Base-by-base conservation (phyloP, 2,113 vertebrate species). In the Arvicanthis niloticus region DNA sequence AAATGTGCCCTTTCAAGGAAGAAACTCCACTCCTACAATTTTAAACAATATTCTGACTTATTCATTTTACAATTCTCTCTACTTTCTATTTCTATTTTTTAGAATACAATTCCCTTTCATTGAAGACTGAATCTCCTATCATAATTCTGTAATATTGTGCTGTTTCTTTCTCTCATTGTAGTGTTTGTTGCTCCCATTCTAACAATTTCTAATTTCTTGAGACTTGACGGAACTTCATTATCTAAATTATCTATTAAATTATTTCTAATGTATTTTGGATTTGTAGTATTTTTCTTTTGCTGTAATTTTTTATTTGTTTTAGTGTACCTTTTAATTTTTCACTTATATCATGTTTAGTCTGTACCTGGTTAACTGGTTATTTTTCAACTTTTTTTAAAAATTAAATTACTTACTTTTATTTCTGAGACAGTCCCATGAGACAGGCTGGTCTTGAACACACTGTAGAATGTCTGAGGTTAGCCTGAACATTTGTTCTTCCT, bases 21-120 rank as follows among this genome's bases (percentile, higher is more conserved):
- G 67, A 81, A 82, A 77, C 24, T 65, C 40, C 85, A 72, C 5
- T 26, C 42, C 5, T 1, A 75, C 19, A 56, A 76, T 81, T 56
- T 51, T 87, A 93, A 96, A 12, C 37, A 65, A 80, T 80, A 62
- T 62, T 96, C 58, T 42, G 4, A 81, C 72, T 88, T 60, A 80
- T 62, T 94, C 6, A 70, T 88, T 80, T 89, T 48, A 37, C 84
- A 48, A 56, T 86, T 93, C 37, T 21, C n/a, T 80, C 34, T 31
- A 84, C 72, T 82, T 87, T 85, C 40, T 77, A 76, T 56, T 9
- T 75, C 37, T 62, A 1, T 5, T 45, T 87, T 77, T 91, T 48
- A 68, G 26, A 82, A 78, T 40, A 34, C 58, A 90, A 90, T 0
- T 68, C 34, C 45, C 82, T 72, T 76, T 89, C 48, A 76, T n/a